A percentile compares a stretch with the other conserved stretches of the same genome.
These are phyloP conservation scores for Panagrolaimus sp. DNA, from an alignment of 1,140 invertebrate species.

Conservation along the genomic window DNA sequence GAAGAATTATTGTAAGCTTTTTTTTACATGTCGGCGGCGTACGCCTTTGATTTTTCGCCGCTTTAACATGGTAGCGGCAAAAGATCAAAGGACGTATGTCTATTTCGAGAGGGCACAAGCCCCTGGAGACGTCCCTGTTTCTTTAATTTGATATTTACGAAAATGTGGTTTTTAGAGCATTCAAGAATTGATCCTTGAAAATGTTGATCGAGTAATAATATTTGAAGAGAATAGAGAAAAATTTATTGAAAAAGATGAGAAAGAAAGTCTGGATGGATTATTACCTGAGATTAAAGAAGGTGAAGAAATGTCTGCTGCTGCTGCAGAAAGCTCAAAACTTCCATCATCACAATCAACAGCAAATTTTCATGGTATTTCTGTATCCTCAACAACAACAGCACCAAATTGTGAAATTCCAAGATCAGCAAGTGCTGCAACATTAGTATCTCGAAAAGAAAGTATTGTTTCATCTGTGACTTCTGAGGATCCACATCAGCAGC, in stretches of 20 bases:
- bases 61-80: no score
- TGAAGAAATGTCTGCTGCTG: no score
- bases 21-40: neutral
- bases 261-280: no score
- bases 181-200: slow-evolving; percentile 43
- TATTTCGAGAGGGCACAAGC: slow-evolving; percentile 60
- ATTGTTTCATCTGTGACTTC: neutral
- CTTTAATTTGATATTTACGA: no score
- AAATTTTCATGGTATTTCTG: no score
- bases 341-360: no score
- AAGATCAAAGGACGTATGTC: no score
- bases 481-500: neutral
- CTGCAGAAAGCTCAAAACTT: no score
- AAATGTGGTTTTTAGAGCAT: slow-evolving; percentile 34
- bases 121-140: no score
- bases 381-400: neutral
- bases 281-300: no score
- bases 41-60: slow-evolving; percentile 18
- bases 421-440: neutral
- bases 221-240: neutral
- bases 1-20: slow-evolving; percentile 66
- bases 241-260: neutral
- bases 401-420: neutral
- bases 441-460: neutral
- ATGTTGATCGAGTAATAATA: slow-evolving; percentile 5